Percentiles rank a stretch among this genome's conserved stretches.
These are phyloP conservation scores for Sarcophilus harrisii DNA, from an alignment of 2,797 vertebrate genomes.

Conservation along the genomic window DNA sequence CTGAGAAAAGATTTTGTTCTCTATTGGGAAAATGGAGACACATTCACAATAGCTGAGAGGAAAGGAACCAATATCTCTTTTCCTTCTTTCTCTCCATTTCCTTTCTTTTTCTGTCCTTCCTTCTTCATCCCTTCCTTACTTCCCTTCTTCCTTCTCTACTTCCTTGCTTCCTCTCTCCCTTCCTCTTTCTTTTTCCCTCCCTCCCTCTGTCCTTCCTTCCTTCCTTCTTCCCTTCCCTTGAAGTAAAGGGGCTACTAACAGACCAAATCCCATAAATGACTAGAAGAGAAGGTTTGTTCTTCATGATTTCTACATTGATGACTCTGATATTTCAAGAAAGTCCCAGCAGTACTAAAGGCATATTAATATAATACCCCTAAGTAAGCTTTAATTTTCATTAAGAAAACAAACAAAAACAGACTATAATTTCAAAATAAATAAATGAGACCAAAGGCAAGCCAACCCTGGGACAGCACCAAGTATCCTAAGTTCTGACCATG, in stretches of 20 bases:
- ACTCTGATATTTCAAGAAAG: neutral
- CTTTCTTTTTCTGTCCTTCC: neutral
- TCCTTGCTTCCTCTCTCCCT: no score
- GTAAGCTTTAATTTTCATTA: neutral
- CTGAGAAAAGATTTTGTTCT: neutral
- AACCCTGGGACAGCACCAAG: neutral
- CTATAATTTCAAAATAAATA: neutral
- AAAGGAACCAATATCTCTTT: no score
- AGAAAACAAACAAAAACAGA: neutral
- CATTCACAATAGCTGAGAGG: neutral
- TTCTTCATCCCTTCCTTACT: no score
- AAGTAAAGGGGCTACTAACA: neutral
- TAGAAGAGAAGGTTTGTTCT: neutral
- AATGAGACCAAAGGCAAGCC: neutral
- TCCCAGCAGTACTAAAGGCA: neutral
- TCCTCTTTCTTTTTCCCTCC: no score
- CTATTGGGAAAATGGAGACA: neutral
- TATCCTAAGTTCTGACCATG: neutral
- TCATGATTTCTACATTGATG: neutral
- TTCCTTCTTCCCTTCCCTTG: neutral
- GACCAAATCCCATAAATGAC: no score
- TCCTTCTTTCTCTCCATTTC: no score
- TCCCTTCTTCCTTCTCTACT: no score
- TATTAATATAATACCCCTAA: neutral
- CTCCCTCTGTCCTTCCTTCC: no score